Base-by-base conservation (phyloP, 2,888 invertebrate genomes). In the Autographa pulchrina region DNA sequence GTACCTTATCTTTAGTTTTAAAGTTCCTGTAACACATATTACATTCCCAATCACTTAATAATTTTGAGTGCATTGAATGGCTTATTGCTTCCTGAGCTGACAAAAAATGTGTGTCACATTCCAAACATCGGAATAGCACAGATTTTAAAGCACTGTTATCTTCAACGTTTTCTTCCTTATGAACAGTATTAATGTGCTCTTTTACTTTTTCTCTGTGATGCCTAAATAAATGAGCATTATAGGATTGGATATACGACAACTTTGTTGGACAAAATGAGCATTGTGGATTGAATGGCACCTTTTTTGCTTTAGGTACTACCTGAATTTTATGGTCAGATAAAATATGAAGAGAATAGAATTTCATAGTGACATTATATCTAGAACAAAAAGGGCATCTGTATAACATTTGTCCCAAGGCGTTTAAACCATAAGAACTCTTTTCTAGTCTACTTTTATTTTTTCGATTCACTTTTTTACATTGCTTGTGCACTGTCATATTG, bases 71-170 rank as follows among this genome's bases (percentile, higher is more conserved):
- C 66, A 88, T 80, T 52, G 72, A 71, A 80, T 94, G 94, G 59
- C 88, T 83, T 32, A 73, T 81, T 43, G 92, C 92, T 67, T 83
- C 65, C 71, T 85, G 78, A 31, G 88, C 86, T 59, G 90, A 88
- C 64, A 94, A 76, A 85, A 94, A 94, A 75, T 88, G 86, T 59
- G 93, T 81, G 72, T 91, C 87, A 84, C 94, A 94, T 82, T 90
- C 88, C 68, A 77, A 74, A 78, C 94, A 94, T 87, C 91, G 90
- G 76, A 89, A 94, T 52, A 94, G 65, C 65, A 87, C 83, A 41
- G 88, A 89, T 82, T 92, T 88, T 60, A 89, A 82, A 20, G 88
- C 84, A 73, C 14, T 8, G 1, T 64, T 62, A 38, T 65, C 9
- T 41, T 20, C 20, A 20, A 25, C 43, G 5, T 20, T 58, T 65